Percentiles rank a stretch among this genome's conserved stretches.
Evolutionary conservation across 1,140 invertebrate genomes (phyloP).

Genomic region (Chlorops oryzae): DNA sequence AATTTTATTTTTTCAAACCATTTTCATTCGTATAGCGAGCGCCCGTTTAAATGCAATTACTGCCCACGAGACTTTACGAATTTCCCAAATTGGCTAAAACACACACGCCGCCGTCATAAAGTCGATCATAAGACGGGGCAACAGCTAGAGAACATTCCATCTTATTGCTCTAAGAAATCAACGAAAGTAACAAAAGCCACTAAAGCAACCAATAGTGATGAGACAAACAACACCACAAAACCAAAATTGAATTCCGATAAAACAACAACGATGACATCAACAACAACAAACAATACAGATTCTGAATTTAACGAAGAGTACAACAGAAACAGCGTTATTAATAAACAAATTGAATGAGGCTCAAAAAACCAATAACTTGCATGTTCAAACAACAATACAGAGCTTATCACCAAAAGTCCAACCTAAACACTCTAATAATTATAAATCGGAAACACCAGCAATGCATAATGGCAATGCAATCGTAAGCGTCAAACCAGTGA

Average conservation of each 20-base stretch:
- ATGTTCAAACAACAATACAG: no score
- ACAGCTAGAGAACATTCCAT: constrained; percentile 47
- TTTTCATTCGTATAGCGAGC: no score
- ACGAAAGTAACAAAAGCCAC: constrained; percentile 35
- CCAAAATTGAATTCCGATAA: constrained; percentile 1
- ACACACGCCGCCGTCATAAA: constrained; percentile 52
- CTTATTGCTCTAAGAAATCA: constrained; percentile 44
- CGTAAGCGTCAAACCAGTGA: constrained; percentile 26
- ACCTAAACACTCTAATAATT: no score
- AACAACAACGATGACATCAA: neutral
- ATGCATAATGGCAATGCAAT: neutral
- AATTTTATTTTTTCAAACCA: constrained; percentile 10
- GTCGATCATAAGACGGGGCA: constrained; percentile 52
- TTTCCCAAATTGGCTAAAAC: constrained; percentile 55
- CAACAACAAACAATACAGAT: constrained; percentile 1
- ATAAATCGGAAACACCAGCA: constrained; percentile 1
- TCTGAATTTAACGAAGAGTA: no score
- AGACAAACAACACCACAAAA: neutral
- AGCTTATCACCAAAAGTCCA: no score
- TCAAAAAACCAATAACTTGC: no score
- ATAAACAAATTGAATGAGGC: no score
- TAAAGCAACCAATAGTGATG: constrained; percentile 20
- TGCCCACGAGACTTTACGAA: constrained; percentile 54
- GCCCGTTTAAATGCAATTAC: constrained; percentile 53
- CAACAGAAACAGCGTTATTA: no score